phyloP scores from a whole-genome alignment of 2,888 invertebrate species.

The Meandrusa payeni region DNA sequence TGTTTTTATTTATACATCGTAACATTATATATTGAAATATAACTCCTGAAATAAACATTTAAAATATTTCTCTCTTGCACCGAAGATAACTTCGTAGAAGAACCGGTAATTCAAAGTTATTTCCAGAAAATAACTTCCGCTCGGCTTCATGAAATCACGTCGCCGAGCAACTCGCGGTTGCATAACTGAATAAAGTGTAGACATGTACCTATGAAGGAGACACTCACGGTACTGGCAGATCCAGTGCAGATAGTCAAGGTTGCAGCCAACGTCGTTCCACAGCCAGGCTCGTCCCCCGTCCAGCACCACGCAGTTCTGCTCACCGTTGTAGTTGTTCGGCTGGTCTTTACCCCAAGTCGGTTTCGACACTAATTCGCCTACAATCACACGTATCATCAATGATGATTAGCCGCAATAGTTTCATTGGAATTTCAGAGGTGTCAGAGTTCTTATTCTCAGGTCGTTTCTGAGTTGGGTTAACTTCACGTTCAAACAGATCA shows the following conservation, averaged over 20 bases:
- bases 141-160: neutral
- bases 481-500: too few species aligned
- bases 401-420: too few species aligned
- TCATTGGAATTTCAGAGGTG: too few species aligned
- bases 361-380: slow-evolving; percentile 88
- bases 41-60: too few species aligned
- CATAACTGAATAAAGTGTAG: slow-evolving; percentile 51
- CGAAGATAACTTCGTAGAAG: too few species aligned
- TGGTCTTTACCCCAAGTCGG: slow-evolving; percentile 97
- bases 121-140: too few species aligned
- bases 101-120: too few species aligned
- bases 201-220: slow-evolving; percentile 75
- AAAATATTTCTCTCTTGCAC: too few species aligned
- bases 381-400: slow-evolving; percentile 19
- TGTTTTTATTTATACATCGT: too few species aligned
- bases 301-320: slow-evolving; percentile 96
- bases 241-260: slow-evolving; percentile 95
- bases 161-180: slow-evolving; percentile 37
- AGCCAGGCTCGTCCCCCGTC: slow-evolving; percentile 95
- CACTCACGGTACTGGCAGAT: slow-evolving; percentile 94
- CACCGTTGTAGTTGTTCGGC: slow-evolving; percentile 97
- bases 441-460: too few species aligned
- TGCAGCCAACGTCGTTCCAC: slow-evolving; percentile 97
- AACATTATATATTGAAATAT: too few species aligned
- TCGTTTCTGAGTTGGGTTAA: too few species aligned